These are phyloP conservation scores for Steatornis caripensis DNA, from an alignment of 2,113 vertebrate genomes.

Conservation along the genomic window DNA sequence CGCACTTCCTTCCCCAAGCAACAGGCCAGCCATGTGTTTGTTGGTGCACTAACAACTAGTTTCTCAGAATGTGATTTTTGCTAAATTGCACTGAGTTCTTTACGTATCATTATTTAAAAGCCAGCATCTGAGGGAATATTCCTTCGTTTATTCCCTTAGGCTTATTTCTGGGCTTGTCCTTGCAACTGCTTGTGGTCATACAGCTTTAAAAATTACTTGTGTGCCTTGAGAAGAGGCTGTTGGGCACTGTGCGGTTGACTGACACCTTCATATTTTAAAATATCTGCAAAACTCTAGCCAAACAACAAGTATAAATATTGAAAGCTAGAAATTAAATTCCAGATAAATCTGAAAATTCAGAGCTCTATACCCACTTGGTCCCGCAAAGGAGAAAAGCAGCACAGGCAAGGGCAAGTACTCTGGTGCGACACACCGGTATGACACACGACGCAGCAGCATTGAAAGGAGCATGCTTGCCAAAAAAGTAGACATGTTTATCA, in stretches of 20 bases:
- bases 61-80: not conserved
- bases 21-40: not conserved
- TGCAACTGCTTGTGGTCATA: not conserved
- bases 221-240: not conserved
- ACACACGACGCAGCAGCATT: fast-evolving
- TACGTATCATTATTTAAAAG: not conserved
- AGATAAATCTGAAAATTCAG: not conserved
- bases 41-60: not conserved
- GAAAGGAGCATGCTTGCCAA: fast-evolving
- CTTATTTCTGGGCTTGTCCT: not conserved
- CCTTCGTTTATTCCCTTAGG: not conserved
- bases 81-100: not conserved
- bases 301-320: not conserved
- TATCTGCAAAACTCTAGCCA: not conserved
- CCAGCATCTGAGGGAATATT: not conserved
- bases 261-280: not conserved
- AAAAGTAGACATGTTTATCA: not conserved
- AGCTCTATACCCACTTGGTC: not conserved
- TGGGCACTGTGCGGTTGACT: not conserved
- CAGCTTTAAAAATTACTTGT: not conserved
- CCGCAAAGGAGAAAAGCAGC: not conserved
- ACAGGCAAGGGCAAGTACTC: not conserved
- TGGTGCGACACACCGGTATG: fast-evolving
- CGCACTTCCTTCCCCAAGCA: not conserved
- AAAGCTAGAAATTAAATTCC: not conserved